phyloP scores from a whole-genome alignment of 2,888 invertebrate species.

The Latrodectus hesperus region DNA sequence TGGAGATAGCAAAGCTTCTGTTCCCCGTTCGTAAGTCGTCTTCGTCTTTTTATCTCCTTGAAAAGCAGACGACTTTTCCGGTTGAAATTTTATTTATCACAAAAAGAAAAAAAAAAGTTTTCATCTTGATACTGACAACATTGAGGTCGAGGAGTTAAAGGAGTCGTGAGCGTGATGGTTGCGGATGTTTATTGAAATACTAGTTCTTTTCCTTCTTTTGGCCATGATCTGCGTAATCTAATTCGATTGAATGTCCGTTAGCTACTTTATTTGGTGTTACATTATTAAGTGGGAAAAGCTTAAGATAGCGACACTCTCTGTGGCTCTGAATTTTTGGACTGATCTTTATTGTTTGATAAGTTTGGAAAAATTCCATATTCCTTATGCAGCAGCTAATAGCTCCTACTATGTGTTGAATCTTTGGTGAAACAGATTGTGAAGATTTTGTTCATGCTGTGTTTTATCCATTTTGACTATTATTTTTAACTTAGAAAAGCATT shows the following conservation, averaged over 20 bases:
- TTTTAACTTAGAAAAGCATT: no score
- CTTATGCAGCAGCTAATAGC: no score
- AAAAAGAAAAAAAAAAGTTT: neutral
- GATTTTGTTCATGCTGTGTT: no score
- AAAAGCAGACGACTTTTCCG: slow-evolving; percentile 3
- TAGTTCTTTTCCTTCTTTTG: neutral
- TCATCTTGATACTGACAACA: neutral
- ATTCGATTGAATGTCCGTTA: neutral
- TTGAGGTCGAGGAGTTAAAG: neutral
- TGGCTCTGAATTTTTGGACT: no score
- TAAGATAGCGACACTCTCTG: no score
- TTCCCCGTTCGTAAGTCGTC: neutral
- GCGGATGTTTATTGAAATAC: slow-evolving; percentile 2
- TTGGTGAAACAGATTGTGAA: no score
- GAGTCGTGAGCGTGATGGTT: neutral
- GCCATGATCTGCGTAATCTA: no score
- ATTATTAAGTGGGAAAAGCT: no score
- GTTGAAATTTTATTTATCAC: neutral
- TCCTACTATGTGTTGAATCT: no score
- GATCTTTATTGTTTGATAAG: no score
- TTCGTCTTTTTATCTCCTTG: neutral
- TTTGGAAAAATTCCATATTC: no score
- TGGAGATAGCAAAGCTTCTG: slow-evolving; percentile 12
- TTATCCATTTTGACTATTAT: no score
- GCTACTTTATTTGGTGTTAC: neutral